A percentile compares a stretch with the other conserved stretches of the same genome.
phyloP scores from a whole-genome alignment of 2,888 invertebrate species.

The Chaetogeoica ovagalla region DNA sequence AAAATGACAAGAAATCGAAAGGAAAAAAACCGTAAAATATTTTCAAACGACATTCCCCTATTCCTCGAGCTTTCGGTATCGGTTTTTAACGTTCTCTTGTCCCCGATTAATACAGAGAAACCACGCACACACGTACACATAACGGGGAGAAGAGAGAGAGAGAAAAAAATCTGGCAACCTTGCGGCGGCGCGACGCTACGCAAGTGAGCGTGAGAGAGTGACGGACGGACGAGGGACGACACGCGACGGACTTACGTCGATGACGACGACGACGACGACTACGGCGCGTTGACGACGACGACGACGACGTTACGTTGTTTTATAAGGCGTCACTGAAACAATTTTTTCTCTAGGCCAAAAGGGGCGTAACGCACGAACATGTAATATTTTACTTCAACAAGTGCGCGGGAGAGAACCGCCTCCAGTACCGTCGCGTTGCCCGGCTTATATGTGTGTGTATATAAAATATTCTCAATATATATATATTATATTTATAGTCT shows the following conservation, averaged over 20 bases:
- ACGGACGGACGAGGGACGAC: too few relatives aligned
- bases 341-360: constrained; percentile 53
- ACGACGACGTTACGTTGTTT: constrained; percentile 23
- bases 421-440: constrained; percentile 45
- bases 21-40: constrained; percentile 43
- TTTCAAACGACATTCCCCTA: constrained; percentile 50
- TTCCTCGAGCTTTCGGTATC: constrained; percentile 47
- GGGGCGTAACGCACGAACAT: constrained; percentile 52
- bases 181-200: not conserved
- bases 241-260: not conserved
- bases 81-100: too few relatives aligned
- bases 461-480: too few relatives aligned
- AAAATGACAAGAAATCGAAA: too few relatives aligned
- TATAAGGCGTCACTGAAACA: constrained; percentile 52
- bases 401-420: constrained; percentile 53
- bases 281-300: constrained; percentile 14
- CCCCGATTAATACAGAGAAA: too few relatives aligned
- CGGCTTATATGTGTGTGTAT: not conserved
- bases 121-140: not conserved
- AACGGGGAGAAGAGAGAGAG: not conserved
- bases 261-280: constrained; percentile 4
- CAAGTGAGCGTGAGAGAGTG: too few relatives aligned
- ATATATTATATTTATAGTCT: too few relatives aligned
- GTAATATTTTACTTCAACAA: constrained; percentile 52
- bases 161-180: constrained; percentile 49